Conservation (phyloP, 2,797 vertebrate genomes). For the Otolemur crassicaudatus region DNA sequence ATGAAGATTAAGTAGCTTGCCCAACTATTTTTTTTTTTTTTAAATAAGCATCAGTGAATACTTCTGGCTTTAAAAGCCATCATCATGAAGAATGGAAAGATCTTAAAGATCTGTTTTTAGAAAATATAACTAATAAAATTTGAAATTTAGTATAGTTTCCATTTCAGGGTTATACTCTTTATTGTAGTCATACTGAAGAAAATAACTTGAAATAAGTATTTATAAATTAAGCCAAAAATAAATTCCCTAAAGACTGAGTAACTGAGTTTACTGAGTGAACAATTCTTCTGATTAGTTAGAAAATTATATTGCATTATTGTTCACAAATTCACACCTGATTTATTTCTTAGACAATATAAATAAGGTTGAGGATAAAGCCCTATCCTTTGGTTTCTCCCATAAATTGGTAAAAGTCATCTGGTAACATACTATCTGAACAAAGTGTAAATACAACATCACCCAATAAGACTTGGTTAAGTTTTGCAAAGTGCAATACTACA, state of each 20-base stretch:
- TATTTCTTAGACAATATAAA: neutral
- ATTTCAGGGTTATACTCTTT: neutral
- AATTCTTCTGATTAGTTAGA: neutral
- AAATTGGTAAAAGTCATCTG: neutral
- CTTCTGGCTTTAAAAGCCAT: slow-evolving; percentile 20
- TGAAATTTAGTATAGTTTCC: neutral
- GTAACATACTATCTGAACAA: neutral
- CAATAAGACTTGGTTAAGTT: neutral
- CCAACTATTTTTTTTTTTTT: neutral
- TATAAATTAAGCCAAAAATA: neutral
- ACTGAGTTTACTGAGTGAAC: neutral
- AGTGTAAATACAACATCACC: neutral
- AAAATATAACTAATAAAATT: slow-evolving; percentile 4
- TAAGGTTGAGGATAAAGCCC: neutral
- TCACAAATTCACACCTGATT: neutral
- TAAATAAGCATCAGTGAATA: slow-evolving; percentile 18
- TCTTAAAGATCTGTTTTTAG: neutral
- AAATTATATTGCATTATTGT: neutral
- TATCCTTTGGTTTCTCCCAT: neutral
- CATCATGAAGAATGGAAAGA: slow-evolving; percentile 27
- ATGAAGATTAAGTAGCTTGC: slow-evolving; percentile 54
- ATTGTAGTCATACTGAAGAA: slow-evolving; percentile 1
- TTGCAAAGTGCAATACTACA: neutral
- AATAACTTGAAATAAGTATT: slow-evolving; percentile 34
- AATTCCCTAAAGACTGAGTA: neutral